These are phyloP conservation scores for Xylota sylvarum DNA, from an alignment of 2,888 invertebrate species.

Conservation along the genomic window DNA sequence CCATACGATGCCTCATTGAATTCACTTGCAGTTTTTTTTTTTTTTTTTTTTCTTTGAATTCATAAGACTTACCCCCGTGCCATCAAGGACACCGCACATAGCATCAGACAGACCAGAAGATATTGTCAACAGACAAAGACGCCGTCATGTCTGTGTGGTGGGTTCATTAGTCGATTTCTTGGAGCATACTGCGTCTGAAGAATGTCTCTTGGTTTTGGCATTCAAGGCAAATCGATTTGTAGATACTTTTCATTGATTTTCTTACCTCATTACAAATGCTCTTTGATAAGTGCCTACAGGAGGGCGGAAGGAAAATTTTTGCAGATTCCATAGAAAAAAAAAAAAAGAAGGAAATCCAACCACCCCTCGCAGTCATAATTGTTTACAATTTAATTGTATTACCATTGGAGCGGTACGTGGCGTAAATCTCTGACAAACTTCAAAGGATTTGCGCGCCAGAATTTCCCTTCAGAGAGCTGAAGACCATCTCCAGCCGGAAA, in stretches of 20 bases:
- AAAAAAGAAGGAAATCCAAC: neutral
- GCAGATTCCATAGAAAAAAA: neutral
- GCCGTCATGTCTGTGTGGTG: constrained; percentile 69
- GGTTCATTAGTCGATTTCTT: constrained; percentile 75
- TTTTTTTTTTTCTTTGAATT: neutral
- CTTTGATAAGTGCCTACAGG: constrained; percentile 1
- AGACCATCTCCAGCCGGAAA: neutral
- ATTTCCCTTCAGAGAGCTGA: neutral
- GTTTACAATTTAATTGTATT: constrained; percentile 39
- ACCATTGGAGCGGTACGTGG: constrained; percentile 27
- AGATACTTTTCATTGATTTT: constrained; percentile 16
- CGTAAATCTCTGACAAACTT: constrained; percentile 38
- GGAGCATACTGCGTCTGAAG: constrained; percentile 48
- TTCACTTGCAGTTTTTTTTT: constrained; percentile 38
- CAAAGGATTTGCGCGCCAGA: constrained; percentile 42
- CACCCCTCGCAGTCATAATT: constrained; percentile 2
- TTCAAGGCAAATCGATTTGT: constrained; percentile 27
- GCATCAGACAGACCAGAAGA: neutral
- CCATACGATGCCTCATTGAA: constrained; percentile 39
- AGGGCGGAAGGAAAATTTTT: neutral
- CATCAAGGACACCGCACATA: constrained; percentile 25
- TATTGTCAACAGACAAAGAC: constrained; percentile 68
- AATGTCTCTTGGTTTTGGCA: constrained; percentile 29
- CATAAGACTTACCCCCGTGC: constrained; percentile 16
- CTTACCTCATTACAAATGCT: constrained; percentile 22